Percentiles rank a stretch among this genome's conserved stretches.
Evolutionary conservation across 2,888 invertebrate species (phyloP).

Genomic region (Caenorhabditis panamensis): DNA sequence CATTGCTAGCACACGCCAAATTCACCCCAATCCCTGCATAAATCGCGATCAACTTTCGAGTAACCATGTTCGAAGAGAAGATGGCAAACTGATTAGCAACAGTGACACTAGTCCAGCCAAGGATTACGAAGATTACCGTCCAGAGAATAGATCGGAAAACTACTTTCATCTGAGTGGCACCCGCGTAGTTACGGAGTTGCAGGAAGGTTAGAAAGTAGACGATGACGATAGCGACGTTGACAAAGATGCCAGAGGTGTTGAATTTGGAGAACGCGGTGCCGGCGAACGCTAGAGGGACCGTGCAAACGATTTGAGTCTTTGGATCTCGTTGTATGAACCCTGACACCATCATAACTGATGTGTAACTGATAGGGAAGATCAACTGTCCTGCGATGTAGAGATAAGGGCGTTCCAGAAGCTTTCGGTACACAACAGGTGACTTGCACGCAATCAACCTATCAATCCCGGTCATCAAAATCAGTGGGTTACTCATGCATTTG

Average conservation of each 20-base stretch:
- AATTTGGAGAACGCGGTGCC: conserved; percentile 37
- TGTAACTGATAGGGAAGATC: conserved; percentile 26
- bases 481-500: conserved; percentile 46
- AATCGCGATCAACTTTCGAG: conserved; percentile 42
- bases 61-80: conserved; percentile 19
- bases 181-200: conserved; percentile 36
- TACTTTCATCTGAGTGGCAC: conserved; percentile 44
- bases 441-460: conserved; percentile 54
- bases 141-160: conserved; percentile 49
- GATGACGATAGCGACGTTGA: conserved; percentile 37
- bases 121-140: conserved; percentile 47
- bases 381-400: conserved; percentile 36
- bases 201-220: conserved; percentile 40
- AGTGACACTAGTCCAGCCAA: conserved; percentile 58
- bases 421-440: conserved; percentile 50
- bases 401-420: conserved; percentile 33
- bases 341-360: conserved; percentile 34
- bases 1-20: conserved; percentile 45
- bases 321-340: conserved; percentile 47
- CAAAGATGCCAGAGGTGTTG: conserved; percentile 40
- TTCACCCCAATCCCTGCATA: conserved; percentile 55
- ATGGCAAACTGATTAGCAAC: conserved; percentile 53
- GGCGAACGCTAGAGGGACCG: conserved; percentile 41
- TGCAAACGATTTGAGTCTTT: conserved; percentile 34
- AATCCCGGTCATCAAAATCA: conserved; percentile 50